Conservation (phyloP, 2,797 vertebrate genomes). For the Vultur gryphus region DNA sequence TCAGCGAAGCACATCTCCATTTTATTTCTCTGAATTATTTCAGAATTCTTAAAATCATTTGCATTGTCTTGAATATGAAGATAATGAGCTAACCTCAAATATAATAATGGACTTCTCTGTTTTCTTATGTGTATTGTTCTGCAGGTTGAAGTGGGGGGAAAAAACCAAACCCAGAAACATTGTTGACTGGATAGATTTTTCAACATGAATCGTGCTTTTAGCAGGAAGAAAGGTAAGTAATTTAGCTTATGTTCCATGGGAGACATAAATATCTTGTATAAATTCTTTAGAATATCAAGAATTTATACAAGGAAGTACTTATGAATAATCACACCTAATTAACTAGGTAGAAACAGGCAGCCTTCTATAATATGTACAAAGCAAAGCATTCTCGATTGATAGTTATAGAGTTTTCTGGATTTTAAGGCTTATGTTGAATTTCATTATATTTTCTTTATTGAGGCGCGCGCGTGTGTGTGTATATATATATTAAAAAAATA, state of each 20-base stretch:
- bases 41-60: neutral
- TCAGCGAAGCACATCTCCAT: neutral
- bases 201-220: slow-evolving; percentile 65
- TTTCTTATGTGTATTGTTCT: neutral
- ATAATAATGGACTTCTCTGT: neutral
- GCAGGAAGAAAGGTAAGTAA: slow-evolving; percentile 56
- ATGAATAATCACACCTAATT: neutral
- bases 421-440: neutral
- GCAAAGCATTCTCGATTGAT: neutral
- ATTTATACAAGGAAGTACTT: neutral
- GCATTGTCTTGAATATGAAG: neutral
- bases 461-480: rapidly evolving
- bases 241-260: neutral
- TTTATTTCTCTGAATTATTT: neutral
- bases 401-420: neutral
- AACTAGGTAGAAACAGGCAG: neutral
- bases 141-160: neutral
- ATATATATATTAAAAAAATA: neutral
- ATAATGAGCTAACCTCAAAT: neutral
- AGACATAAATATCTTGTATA: neutral
- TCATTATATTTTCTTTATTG: neutral
- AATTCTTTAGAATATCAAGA: neutral
- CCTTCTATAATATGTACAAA: neutral
- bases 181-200: neutral
- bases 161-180: neutral